Percentiles rank a stretch among this genome's conserved stretches.
phyloP scores from a whole-genome alignment of 2,888 invertebrate genomes.

The Empis stercorea region DNA sequence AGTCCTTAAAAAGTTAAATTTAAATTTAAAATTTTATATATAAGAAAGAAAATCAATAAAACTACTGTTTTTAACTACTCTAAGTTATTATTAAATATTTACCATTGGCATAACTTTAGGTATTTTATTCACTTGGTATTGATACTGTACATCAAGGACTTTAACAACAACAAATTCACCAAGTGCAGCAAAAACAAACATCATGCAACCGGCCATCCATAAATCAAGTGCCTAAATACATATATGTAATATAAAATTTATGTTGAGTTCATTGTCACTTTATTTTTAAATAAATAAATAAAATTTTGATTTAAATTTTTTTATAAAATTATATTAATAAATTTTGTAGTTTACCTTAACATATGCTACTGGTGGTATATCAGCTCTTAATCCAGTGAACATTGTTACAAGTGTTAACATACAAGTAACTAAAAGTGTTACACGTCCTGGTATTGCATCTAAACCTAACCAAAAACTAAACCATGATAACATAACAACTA shows the following conservation, averaged over 20 bases:
- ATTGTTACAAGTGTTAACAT: constrained; percentile 75
- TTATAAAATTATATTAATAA: too few species aligned
- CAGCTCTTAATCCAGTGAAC: constrained; percentile 69
- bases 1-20: neutral
- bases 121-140: constrained; percentile 44
- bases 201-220: constrained; percentile 85
- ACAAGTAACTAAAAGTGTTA: constrained; percentile 68
- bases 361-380: constrained; percentile 77
- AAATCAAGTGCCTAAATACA: constrained; percentile 56
- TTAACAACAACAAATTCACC: constrained; percentile 75
- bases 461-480: constrained; percentile 77
- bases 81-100: constrained; percentile 15
- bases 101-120: constrained; percentile 36
- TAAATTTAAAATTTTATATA: neutral
- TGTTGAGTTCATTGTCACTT: too few species aligned
- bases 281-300: too few species aligned
- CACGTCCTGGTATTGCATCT: constrained; percentile 72
- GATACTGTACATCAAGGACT: constrained; percentile 63
- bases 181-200: constrained; percentile 71
- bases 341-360: constrained; percentile 75
- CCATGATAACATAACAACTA: constrained; percentile 76
- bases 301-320: neutral
- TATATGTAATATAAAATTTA: too few species aligned
- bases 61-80: too few species aligned
- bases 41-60: too few species aligned